Percentiles rank a stretch among this genome's conserved stretches.
Conservation (phyloP, 1,140 invertebrate species). For the Drosophila seguyi region DNA sequence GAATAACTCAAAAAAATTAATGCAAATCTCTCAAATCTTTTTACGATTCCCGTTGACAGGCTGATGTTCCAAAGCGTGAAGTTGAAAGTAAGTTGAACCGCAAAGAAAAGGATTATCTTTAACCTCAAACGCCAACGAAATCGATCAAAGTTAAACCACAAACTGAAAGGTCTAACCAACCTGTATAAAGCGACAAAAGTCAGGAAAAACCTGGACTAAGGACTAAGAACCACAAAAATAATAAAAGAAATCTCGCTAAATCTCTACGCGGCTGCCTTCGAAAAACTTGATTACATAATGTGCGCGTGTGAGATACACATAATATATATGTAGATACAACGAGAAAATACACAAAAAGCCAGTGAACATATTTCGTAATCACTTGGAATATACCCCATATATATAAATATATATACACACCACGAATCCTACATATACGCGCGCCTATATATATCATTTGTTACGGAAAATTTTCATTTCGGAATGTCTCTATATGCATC, state of each 20-base stretch:
- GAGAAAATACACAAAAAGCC: conserved; percentile 34
- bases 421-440: conserved; percentile 31
- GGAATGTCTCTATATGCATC: conserved; percentile 41
- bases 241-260: not conserved
- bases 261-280: not conserved
- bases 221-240: conserved; percentile 24
- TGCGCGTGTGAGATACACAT: conserved; percentile 68
- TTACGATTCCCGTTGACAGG: conserved; percentile 62
- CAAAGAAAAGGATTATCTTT: conserved; percentile 69
- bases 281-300: conserved; percentile 75
- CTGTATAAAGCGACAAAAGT: not conserved
- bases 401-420: not conserved
- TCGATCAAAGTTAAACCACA: conserved; percentile 20
- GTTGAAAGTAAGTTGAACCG: conserved; percentile 84
- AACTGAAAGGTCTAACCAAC: conserved; percentile 6
- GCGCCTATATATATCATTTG: conserved; percentile 32
- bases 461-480: conserved; percentile 53
- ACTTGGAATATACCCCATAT: conserved; percentile 45
- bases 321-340: conserved; percentile 28
- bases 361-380: conserved; percentile 76
- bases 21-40: conserved; percentile 55
- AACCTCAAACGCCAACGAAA: conserved; percentile 73
- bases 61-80: conserved; percentile 85
- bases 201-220: not conserved
- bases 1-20: conserved; percentile 25